Percentiles rank a stretch among this genome's conserved stretches.
phyloP scores from a whole-genome alignment of 2,113 vertebrate genomes.

The Catharus minimus region DNA sequence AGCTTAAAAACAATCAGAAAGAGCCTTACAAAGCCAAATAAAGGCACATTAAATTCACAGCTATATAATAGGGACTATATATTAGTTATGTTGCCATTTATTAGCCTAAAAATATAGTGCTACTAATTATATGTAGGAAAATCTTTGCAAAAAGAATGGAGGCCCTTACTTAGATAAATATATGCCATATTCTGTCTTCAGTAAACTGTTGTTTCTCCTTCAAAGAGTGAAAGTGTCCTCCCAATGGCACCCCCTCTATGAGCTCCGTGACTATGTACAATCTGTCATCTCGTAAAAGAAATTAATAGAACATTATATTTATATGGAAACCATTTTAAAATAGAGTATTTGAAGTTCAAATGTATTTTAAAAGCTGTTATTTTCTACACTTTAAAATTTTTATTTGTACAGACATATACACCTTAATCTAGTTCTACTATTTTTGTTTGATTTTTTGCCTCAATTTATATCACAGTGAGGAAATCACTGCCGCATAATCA shows the following conservation, averaged over 20 bases:
- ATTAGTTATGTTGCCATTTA: background rate
- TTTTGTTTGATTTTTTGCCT: background rate
- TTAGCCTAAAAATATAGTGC: background rate
- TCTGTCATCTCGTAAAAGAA: conserved; percentile 75
- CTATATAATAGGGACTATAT: background rate
- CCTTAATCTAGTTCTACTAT: background rate
- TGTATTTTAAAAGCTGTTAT: background rate
- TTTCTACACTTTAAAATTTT: background rate
- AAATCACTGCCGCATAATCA: background rate
- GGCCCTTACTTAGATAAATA: conserved; percentile 86
- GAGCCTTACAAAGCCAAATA: background rate
- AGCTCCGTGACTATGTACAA: conserved; percentile 92
- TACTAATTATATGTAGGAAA: background rate
- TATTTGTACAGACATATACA: background rate
- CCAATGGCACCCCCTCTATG: conserved; percentile 84
- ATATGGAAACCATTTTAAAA: background rate
- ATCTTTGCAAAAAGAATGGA: background rate
- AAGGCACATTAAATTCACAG: background rate
- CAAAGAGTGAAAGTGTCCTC: conserved; percentile 85
- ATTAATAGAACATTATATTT: background rate
- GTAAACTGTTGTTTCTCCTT: conserved; percentile 87
- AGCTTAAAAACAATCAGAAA: conserved; percentile 74
- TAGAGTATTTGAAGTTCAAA: background rate
- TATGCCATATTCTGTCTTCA: conserved; percentile 87
- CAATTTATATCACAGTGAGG: background rate